Evolutionary conservation across 2,797 vertebrate species (phyloP).

Genomic region (Onychomys torridus): DNA sequence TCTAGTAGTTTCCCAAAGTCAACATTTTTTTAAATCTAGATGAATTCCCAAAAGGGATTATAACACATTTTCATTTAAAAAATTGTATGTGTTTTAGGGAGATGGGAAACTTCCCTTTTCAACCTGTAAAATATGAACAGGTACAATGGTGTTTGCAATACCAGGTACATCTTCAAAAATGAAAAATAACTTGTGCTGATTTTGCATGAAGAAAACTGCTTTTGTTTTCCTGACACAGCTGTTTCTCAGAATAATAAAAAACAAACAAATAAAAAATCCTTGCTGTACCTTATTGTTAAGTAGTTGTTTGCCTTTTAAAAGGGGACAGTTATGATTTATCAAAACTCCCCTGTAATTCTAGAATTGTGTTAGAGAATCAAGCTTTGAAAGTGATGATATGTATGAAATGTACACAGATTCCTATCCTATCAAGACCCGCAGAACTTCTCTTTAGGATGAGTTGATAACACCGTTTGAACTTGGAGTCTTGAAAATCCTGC

Average conservation of each 20-base stretch:
- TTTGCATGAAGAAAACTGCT: slow-evolving; percentile 51
- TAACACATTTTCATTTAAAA: not conserved
- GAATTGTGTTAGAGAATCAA: not conserved
- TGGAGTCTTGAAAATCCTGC: not conserved
- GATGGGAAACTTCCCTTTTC: not conserved
- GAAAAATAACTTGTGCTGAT: slow-evolving; percentile 62
- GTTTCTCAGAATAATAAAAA: slow-evolving; percentile 56
- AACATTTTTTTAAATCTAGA: not conserved
- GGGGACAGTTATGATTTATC: not conserved
- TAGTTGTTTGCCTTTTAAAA: not conserved
- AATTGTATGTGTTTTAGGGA: not conserved
- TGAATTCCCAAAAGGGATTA: not conserved
- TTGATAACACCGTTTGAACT: not conserved
- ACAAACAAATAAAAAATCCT: not conserved
- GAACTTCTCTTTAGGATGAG: not conserved
- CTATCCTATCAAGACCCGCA: not conserved
- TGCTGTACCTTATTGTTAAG: not conserved
- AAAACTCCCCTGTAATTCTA: not conserved
- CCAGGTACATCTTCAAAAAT: not conserved
- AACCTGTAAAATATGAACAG: not conserved
- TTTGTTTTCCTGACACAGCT: slow-evolving; percentile 56
- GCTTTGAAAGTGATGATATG: not conserved
- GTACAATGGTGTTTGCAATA: not conserved
- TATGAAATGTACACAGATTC: not conserved
- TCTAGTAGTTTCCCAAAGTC: not conserved